Evolutionary conservation across 2,888 invertebrate species (phyloP), one percentile per base, ranked within the genome.

Genomic region (Ceramica pisi): DNA sequence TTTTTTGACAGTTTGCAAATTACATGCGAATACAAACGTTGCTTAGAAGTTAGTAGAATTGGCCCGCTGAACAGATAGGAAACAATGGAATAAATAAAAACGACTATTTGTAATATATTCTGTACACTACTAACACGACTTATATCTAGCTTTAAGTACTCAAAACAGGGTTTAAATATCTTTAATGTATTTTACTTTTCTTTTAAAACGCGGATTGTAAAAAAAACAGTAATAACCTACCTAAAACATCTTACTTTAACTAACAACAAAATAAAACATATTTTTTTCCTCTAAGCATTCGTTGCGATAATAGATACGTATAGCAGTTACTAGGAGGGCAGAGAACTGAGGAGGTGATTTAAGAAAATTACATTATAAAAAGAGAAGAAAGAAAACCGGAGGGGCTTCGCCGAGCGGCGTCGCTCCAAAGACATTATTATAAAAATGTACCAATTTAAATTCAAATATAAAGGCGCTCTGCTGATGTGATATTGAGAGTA

Each of bases 351-450:
- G 84, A 90, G 94, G 92, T 95, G 92, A 94, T 95, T 95, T 94
- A 91, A 92, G 93, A 92, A 95, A 95, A 95, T 95, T 94, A 95
- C 94, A 93, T 94, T 93, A 93, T 93, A 93, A 94, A 95, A 94
- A 92, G 90, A 92, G 90, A 88, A 91, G 90, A 90, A 92, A 86
- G 83, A 79, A 44, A 84, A 87, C 87, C 86, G 85, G 87, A 92
- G 92, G 92, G 92, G 88, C 86, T 84, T 87, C 70, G 87, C 86
- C 82, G 87, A 86, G 91, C 91, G 92, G 92, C 91, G 84, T 88
- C 89, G 87, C 73, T 86, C 89, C 90, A 91, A 93, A 92, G 92
- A 90, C 91, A 92, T 94, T 93, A 92, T 94, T 94, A 92, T 92
- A 93, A 93, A 86, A 94, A 94, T 92, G 91, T 93, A 92, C 91